Evolutionary conservation across 2,113 vertebrate species (phyloP).

Genomic region (Circaetus gallicus): DNA sequence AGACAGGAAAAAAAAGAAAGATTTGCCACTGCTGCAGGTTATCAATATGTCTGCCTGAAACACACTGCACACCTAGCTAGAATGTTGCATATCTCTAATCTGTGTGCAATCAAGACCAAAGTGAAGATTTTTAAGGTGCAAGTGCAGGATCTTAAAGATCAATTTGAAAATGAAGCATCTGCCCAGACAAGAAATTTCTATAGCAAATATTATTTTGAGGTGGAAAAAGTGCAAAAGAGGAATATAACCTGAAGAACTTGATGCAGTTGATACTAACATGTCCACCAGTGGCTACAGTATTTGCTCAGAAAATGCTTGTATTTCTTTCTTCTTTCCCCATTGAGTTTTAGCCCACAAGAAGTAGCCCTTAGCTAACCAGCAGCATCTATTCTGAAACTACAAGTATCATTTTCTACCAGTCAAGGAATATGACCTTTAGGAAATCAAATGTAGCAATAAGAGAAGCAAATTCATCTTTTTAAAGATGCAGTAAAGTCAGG

Average conservation of each 20-base stretch:
- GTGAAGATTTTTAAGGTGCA: background rate
- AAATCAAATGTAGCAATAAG: background rate
- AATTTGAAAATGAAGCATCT: background rate
- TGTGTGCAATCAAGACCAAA: background rate
- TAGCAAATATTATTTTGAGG: background rate
- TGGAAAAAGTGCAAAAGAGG: background rate
- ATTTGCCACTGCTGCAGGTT: background rate
- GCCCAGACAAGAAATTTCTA: background rate
- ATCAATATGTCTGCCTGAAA: background rate
- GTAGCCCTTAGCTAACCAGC: background rate
- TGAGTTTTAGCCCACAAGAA: background rate
- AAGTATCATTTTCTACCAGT: background rate
- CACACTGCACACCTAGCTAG: background rate
- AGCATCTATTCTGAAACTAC: background rate
- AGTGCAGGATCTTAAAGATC: background rate
- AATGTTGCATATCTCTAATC: background rate
- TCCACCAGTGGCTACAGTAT: background rate
- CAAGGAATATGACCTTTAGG: background rate
- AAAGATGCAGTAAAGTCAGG: background rate
- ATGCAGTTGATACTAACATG: background rate
- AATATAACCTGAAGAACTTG: background rate
- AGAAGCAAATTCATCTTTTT: background rate
- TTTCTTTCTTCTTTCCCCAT: background rate
- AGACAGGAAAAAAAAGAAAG: background rate
- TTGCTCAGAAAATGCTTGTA: background rate